Evolutionary conservation across 2,888 invertebrate species (phyloP), one percentile per base, ranked within the genome.

Genomic region (Eucriotettix oculatus): DNA sequence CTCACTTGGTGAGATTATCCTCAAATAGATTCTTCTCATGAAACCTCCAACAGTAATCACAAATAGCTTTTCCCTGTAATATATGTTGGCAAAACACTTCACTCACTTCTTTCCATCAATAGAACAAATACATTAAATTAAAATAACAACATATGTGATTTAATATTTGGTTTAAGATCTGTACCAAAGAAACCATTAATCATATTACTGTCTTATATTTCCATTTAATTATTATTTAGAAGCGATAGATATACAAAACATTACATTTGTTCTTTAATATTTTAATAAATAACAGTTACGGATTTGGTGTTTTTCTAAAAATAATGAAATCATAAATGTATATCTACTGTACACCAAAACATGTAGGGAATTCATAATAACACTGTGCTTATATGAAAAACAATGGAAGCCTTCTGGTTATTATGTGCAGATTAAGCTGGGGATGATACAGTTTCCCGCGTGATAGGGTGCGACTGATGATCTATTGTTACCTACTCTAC

Each of bases 41-140:
- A 48, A 62, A 60, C 60, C 58, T 58, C 57, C 62, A 60, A 60
- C 59, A 60, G 54, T 48, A 62, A 60, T 59, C 62, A 62, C 59
- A 62, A 52, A 54, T 61, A 54, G 56, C 42, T 56, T 58, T 53
- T 62, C 60, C 58, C 62, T 58, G 59, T 59, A 59, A 42, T 54
- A n/a, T 59, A 54, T 58, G 48, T 55, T 55, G 55, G 55, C 42
- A 55, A 55, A 55, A 55, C 55, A 55, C 55, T 55, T 55, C 55
- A 55, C 29, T 29, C 48, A 48, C 48, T 12, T 48, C 48, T 48
- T 48, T n/a, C n/a, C 48, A 29, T 29, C 29, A 29, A 29, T 29
- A 29, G 29, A 29, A 29, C 29, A 29, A 29, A 29, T 29, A 29
- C 29, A 29, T 29, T 29, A 29, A 29, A 29, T 29, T 29, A 29